These are phyloP conservation scores for Microplitis manilae DNA, from an alignment of 2,888 invertebrate genomes.

Conservation along the genomic window DNA sequence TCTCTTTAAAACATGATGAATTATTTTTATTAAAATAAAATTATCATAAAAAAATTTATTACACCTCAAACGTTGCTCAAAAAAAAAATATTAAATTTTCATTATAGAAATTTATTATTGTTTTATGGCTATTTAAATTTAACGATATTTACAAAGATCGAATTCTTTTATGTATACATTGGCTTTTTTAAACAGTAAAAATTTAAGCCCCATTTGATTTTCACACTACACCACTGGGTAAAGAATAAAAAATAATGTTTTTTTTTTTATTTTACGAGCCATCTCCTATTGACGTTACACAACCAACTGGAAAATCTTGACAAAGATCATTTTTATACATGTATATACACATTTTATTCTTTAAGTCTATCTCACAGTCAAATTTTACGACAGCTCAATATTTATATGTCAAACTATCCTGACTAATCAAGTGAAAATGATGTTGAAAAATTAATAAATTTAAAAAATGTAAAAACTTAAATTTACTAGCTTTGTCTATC, in stretches of 20 bases:
- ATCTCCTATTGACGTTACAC: not conserved
- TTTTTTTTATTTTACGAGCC: constrained; percentile 1
- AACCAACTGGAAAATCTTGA: constrained; percentile 3
- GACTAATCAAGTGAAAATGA: constrained; percentile 17
- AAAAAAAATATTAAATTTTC: not conserved
- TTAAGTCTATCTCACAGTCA: constrained; percentile 32
- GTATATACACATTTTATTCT: constrained; percentile 12
- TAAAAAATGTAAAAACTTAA: constrained; percentile 62
- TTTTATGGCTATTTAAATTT: not conserved
- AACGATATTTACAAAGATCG: too few species aligned
- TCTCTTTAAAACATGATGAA: too few species aligned
- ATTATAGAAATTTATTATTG: not conserved
- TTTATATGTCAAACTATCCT: constrained; percentile 36
- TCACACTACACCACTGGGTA: not conserved
- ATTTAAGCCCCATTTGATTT: not conserved
- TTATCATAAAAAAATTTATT: not conserved
- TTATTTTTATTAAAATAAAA: not conserved
- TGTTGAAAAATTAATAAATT: constrained; percentile 42
- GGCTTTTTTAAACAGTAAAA: not conserved
- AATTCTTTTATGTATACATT: not conserved
- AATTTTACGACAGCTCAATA: constrained; percentile 44
- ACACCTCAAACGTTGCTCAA: not conserved
- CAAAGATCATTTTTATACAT: constrained; percentile 1
- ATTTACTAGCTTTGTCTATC: constrained; percentile 40
- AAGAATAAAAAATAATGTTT: not conserved